Evolutionary conservation across 2,888 invertebrate genomes (phyloP), one percentile per base, ranked within the genome.

Genomic region (Macrosiphum euphorbiae): DNA sequence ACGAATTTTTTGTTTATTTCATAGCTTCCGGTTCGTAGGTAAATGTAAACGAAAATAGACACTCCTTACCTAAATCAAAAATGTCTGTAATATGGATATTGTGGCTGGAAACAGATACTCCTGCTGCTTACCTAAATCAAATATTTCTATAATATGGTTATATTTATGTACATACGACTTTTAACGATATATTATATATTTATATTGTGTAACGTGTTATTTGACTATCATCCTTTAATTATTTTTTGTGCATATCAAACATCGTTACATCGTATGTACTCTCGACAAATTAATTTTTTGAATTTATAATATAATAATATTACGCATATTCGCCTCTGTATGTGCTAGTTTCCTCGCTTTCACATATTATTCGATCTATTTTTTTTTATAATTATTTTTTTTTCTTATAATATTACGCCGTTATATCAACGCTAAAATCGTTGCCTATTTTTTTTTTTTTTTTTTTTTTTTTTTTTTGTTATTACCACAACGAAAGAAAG

Each of bases 321-420:
- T 58, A 58, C 26, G 28, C 13, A 41, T 44, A 44, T 58, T 44
- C 28, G 28, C 2, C 28, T 16, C 2, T 13, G 44, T 44, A 26
- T n/a, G 67, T n/a, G 67, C 67, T 78, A 50, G 85, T 85, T 91
- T 91, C 52, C 84, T 55, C 55, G n/a, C 91, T 91, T 91, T 91
- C 91, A 85, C 91, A 41, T 91, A 41, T 91, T 44, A 41, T 91
- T n/a, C 55, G 44, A 52, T 55, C 67, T 67, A n/a, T n/a, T n/a
- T n/a, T n/a, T n/a, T n/a, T n/a, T n/a, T n/a, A n/a, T n/a, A 90
- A 78, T 90, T 67, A 78, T 90, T 90, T 61, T 28, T 67, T 61
- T 28, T 67, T 20, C n/a, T 78, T 78, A 26, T 47, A 41, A 10
- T 47, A n/a, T 20, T 16, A n/a, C 16, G 3, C 20, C 47, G 61